A percentile compares a stretch with the other conserved stretches of the same genome.
Evolutionary conservation across 2,113 vertebrate species (phyloP).

Genomic region (Apus apus): DNA sequence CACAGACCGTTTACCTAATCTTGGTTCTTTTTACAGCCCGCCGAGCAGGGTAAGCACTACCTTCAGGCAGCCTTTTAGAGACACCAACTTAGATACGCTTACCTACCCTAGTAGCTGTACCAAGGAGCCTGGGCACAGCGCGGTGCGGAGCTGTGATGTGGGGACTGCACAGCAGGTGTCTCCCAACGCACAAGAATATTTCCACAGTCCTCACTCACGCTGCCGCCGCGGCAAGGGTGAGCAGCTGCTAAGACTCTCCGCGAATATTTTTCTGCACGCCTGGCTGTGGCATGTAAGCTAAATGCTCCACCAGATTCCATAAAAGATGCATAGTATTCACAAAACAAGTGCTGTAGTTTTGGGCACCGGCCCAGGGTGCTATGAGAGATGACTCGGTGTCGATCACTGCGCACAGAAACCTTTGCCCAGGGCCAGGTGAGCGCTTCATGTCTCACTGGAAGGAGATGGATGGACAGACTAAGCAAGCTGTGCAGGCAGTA

Average conservation of each 20-base stretch:
- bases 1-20: too few relatives aligned
- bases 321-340: background rate
- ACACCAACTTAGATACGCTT: accelerated
- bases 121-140: background rate
- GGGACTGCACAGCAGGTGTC: slow-evolving; percentile 43
- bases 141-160: background rate
- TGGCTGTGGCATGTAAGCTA: background rate
- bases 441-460: accelerated
- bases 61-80: background rate
- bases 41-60: background rate
- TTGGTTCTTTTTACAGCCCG: background rate
- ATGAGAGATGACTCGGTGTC: background rate
- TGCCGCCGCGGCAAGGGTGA: background rate
- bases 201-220: accelerated
- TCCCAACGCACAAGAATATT: background rate
- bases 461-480: accelerated
- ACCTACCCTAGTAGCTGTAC: accelerated
- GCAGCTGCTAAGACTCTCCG: background rate
- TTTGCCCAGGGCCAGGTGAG: accelerated
- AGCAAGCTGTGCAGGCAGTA: background rate
- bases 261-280: background rate
- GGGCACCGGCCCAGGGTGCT: too few relatives aligned
- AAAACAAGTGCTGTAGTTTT: accelerated
- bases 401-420: accelerated
- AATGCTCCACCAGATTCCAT: background rate